These are phyloP conservation scores for Molossus alvarezi DNA, from an alignment of 2,797 vertebrate species.

Conservation along the genomic window DNA sequence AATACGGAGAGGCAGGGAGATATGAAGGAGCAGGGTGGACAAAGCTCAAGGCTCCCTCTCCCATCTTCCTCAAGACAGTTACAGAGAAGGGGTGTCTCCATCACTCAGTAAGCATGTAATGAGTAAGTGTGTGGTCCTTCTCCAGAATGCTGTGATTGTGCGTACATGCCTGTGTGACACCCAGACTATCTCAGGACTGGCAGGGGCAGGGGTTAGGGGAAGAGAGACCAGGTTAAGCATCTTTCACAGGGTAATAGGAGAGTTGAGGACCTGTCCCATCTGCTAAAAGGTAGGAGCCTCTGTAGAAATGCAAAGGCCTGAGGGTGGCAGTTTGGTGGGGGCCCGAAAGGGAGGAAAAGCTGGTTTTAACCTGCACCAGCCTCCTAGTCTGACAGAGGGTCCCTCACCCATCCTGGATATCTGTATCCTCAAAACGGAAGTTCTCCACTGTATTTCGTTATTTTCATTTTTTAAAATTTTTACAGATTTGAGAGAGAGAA, in stretches of 20 bases:
- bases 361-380: accelerated
- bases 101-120: neutral
- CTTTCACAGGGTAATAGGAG: neutral
- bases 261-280: neutral
- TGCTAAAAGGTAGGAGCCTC: neutral
- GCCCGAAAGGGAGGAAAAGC: neutral
- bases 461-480: neutral
- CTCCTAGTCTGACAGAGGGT: neutral
- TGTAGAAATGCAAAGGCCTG: neutral
- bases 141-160: neutral
- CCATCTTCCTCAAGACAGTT: neutral
- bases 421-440: neutral
- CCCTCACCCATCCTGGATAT: neutral
- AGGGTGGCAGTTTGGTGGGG: neutral
- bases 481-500: neutral
- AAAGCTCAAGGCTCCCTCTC: neutral
- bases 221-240: neutral
- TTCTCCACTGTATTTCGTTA: neutral
- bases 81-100: neutral
- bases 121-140: neutral
- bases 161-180: neutral
- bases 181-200: neutral
- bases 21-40: neutral
- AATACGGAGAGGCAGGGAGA: neutral
- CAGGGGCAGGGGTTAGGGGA: neutral